Evolutionary conservation across 2,113 vertebrate genomes (phyloP).

Genomic region (Tricholaema leucomelas): DNA sequence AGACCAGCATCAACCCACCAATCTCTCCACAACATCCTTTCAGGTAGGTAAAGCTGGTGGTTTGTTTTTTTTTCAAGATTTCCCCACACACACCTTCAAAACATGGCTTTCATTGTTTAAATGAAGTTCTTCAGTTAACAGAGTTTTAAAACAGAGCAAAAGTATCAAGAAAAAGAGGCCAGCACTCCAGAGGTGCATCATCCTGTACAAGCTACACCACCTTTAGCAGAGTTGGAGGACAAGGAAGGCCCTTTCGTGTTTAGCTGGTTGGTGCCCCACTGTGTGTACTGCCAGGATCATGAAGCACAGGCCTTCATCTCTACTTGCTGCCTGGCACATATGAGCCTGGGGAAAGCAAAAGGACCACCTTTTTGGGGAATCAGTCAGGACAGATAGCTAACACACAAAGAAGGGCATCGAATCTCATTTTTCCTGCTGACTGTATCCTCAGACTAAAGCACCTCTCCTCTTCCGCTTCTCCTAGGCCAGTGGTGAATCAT

Average conservation of each 20-base stretch:
- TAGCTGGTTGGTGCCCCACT: not conserved
- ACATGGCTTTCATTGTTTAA: not conserved
- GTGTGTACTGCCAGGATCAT: accelerated
- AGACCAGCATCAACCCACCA: too few relatives aligned
- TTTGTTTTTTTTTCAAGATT: too few relatives aligned
- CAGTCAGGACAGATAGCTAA: not conserved
- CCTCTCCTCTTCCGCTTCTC: not conserved
- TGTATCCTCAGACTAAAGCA: not conserved
- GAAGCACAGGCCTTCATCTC: not conserved
- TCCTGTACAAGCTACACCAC: not conserved
- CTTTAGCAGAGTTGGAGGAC: not conserved
- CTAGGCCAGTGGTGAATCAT: not conserved
- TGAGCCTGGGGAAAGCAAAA: not conserved
- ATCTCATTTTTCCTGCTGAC: not conserved
- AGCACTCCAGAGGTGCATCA: not conserved
- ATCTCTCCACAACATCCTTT: too few relatives aligned
- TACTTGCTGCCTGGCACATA: not conserved
- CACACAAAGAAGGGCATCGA: not conserved
- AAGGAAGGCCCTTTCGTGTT: not conserved
- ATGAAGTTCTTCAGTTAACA: not conserved
- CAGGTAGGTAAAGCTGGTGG: too few relatives aligned
- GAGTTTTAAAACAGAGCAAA: not conserved
- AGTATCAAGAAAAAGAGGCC: not conserved
- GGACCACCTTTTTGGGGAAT: not conserved
- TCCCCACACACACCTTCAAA: not conserved